Evolutionary conservation across 1,140 invertebrate genomes (phyloP), one percentile per base, ranked within the genome.

Genomic region (Solenopsis fugax): DNA sequence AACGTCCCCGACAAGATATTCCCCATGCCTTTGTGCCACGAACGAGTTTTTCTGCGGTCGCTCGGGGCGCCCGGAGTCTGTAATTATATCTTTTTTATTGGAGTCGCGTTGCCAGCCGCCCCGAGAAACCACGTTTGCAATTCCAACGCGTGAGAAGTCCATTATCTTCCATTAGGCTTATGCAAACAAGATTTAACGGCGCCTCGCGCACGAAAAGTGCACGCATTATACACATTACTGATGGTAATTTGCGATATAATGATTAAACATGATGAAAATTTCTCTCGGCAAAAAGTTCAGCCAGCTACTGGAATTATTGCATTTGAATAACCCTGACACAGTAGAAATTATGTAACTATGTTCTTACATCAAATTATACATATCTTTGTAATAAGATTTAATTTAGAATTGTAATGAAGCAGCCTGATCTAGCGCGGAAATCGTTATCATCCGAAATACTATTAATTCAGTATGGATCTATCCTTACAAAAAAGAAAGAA

Each of bases 1-100:
- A 71, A 45, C 37, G 7, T 24, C 5, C 12, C 12, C 7, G 50
- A 58, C 56, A 0, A 56, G 34, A 72, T 34, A 56, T 18, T 56
- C 4, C 37, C 37, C 9, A 16, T n/a, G 16, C 50, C 48, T 54
- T 72, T 48, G 65, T 48, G 18, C n/a, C 41, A 5, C 52, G 54
- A 82, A 82, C 78, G 50, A 45, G 65, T 82, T 82, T 82, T 72
- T 29, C 16, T 54, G 48, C 48, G 34, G 34, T 7, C 52, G 78
- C 37, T 12, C 65, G 37, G 16, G 24, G n/a, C 48, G 18, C 18
- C 62, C 13, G 10, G n/a, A 29, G 48, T 10, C 13, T 82, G 37
- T 56, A 82, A 82, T 82, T 82, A 72, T 82, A 13, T 45, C 12
- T n/a, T 72, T 81, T 72, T 82, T 82, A 72, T 72, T 80, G 45